Evolutionary conservation across 1,140 invertebrate species (phyloP).

Genomic region (Caenorhabditis remanei): DNA sequence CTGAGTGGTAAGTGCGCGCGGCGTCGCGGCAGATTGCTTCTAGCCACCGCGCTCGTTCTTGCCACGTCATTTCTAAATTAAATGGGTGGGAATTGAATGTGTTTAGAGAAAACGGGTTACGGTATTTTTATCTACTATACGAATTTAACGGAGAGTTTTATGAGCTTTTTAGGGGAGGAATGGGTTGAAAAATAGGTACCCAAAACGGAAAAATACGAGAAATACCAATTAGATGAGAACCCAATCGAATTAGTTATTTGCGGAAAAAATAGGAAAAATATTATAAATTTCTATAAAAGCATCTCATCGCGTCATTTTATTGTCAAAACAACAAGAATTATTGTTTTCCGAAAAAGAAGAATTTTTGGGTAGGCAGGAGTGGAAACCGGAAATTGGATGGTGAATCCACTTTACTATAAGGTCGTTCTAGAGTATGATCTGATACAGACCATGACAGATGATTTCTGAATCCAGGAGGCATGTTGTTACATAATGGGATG

Average conservation of each 20-base stretch:
- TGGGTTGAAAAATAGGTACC: background rate
- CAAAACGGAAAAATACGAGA: too few species aligned
- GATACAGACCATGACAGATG: too few species aligned
- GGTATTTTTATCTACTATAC: conserved; percentile 52
- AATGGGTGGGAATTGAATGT: background rate
- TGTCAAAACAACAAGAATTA: background rate
- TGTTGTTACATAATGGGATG: too few species aligned
- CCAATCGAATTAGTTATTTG: too few species aligned
- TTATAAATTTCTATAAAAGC: background rate
- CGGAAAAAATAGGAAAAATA: background rate
- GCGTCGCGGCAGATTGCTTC: background rate
- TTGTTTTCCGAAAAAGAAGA: too few species aligned
- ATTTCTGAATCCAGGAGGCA: too few species aligned
- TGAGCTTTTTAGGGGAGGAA: background rate
- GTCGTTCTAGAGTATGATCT: too few species aligned
- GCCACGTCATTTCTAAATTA: conserved; percentile 5
- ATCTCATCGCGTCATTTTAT: background rate
- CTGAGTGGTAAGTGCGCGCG: background rate
- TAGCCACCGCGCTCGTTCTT: background rate
- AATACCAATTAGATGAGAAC: too few species aligned
- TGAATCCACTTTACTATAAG: too few species aligned
- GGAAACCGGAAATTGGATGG: too few species aligned
- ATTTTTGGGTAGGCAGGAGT: too few species aligned
- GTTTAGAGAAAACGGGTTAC: background rate
- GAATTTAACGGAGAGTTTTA: conserved; percentile 15